Base-by-base conservation (phyloP, 2,797 vertebrate species). In the Buphagus erythrorhynchus region DNA sequence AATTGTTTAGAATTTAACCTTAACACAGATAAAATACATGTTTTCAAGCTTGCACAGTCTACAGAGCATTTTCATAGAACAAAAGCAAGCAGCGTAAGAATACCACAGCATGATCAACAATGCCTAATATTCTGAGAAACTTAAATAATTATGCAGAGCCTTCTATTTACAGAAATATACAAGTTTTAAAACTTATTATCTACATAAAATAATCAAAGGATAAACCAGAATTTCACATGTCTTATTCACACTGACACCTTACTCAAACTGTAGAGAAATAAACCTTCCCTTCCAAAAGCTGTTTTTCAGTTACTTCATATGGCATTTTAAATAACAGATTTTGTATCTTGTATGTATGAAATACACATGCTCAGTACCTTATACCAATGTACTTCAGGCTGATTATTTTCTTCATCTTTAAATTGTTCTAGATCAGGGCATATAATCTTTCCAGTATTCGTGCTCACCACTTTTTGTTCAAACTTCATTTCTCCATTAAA, bases 341-440 rank as follows among this genome's bases (percentile, higher is more conserved):
- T 61, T 22, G 1, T 68, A 35, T 61, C 24, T 42, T 69, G 11
- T 26, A 38, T 72, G 72, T 51, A 55, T 43, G n/a, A 91, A 81
- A 96, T 17, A 81, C 8, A 74, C 1, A 5, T 29, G 28, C 28
- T 76, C 80, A 73, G 22, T 97, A 99, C 99, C 98, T 97, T 99
- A 97, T 98, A 98, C 99, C 99, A 99, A 16, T 91, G 91, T 91
- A 99, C 59, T 80, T 96, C 87, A 74, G 91, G 97, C 6, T 63
- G 90, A 88, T 45, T 93, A 42, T 93, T 91, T 90, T 97, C 85
- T 96, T 98, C 97, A 42, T 76, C 62, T 59, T 97, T 96, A 69
- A 98, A 98, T 24, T 93, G 82, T 26, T 57, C 88, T 79, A 98
- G 76, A 69, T 98, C 94, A 63, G 99, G 99, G 68, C 99, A 99